Evolutionary conservation across 2,888 invertebrate species (phyloP), one percentile per base, ranked within the genome.

Genomic region (Luperina nickerlii): DNA sequence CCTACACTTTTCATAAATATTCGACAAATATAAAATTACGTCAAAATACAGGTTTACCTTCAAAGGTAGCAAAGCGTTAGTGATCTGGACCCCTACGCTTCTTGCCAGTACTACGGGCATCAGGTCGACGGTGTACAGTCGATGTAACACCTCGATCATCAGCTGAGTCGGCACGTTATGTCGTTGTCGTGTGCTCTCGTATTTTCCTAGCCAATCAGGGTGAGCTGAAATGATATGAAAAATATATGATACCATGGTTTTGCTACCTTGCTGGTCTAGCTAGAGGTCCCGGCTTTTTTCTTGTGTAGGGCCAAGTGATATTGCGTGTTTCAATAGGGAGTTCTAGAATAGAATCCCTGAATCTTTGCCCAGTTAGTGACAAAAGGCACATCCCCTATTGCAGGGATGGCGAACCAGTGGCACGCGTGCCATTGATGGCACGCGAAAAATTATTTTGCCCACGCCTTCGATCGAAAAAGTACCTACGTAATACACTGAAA

Each of bases 121-220:
- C 65, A 98, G 96, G 69, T 98, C 97, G 15, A 98, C 97, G 78
- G 97, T 97, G 94, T 99, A 99, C 13, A 99, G 96, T 69, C 98
- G 97, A 91, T 99, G 98, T 69, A 99, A 96, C 11, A 98, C 98
- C 94, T 99, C 99, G 7, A 99, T 98, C 0, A 98, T 98, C 24
- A 98, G 94, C 98, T 99, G 98, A 0, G 98, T 98, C 0, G 99
- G 99, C 45, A 99, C 97, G 94, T 99, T 99, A 92, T 98, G 98
- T 42, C 98, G 96, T 93, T 99, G 99, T 27, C 99, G 97, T 71
- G 97, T 94, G 6, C 98, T 98, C 96, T 99, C 99, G 93, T 99
- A 99, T 87, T 98, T 97, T 76, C 97, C 96, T 79, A 99, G 96
- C 96, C 98, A 98, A 32, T 96, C 96, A 45, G 97, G 94, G 87